Evolutionary conservation across 2,797 vertebrate species (phyloP), one percentile per base, ranked within the genome.

Genomic region (Meda fulgida): DNA sequence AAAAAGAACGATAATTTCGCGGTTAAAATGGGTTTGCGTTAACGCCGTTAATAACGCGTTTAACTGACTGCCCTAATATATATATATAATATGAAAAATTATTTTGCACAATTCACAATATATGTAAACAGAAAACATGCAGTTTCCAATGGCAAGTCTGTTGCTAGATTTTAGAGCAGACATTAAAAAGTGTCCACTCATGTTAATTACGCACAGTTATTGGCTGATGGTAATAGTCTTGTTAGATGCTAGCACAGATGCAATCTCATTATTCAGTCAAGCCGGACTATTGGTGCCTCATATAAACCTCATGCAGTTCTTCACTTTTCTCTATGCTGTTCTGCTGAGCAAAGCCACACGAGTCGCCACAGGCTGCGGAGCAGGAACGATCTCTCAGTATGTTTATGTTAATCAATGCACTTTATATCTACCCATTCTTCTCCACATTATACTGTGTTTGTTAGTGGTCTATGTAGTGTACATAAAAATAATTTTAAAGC

Each of bases 321-420:
- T 79, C 26, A 31, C 40, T 70, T 40, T 53, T 26, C 48, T 70
- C 23, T 46, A 14, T 76, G 40, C 72, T 55, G 60, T 29, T 40
- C 60, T 46, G 40, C 46, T 77, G 43, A 73, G 55, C n/a, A 26
- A 70, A 81, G 29, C 19, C 78, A n/a, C 29, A 70, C 4, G 34
- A 55, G 23, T 81, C 16, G 1, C 66, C 48, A 43, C 7, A 2
- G 73, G 73, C 48, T 23, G 43, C 14, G 0, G 43, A 53, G 46
- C 31, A 29, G 60, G 81, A 58, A 67, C 16, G 48, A 58, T 29
- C 36, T 53, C 7, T 16, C 48, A 43, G n/a, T 60, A 4, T 84
- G 53, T 78, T 58, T 43, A 38, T 76, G 60, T 65, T 19, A 67
- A 83, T 83, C n/a, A 31, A 31, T 31, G 46, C 10, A 51, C 18